Evolutionary conservation across 1,140 invertebrate genomes (phyloP).

Genomic region (Orussus abietinus): DNA sequence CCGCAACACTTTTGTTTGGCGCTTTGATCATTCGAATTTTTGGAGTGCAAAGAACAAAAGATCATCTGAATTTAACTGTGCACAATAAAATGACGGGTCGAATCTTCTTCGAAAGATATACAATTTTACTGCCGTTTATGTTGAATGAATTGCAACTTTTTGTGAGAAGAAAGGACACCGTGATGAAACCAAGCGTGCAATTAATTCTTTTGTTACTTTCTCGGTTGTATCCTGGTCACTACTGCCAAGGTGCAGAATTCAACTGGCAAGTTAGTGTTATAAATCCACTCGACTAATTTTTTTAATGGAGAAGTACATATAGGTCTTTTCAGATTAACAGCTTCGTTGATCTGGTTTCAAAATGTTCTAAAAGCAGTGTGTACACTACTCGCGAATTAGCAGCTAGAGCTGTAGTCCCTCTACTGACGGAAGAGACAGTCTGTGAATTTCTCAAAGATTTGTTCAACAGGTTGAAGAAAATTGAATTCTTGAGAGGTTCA

Average conservation of each 20-base stretch:
- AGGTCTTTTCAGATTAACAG: constrained; percentile 41
- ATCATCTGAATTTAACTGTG: constrained; percentile 66
- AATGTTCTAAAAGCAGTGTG: constrained; percentile 57
- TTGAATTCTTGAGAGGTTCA: constrained; percentile 16
- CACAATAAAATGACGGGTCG: constrained; percentile 75
- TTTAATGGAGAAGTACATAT: constrained; percentile 9
- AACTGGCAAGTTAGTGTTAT: constrained; percentile 57
- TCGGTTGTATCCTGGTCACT: constrained; percentile 68
- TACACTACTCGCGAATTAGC: constrained; percentile 64
- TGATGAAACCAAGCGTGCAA: constrained; percentile 61
- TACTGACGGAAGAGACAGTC: constrained; percentile 52
- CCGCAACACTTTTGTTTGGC: constrained; percentile 79
- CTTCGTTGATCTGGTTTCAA: constrained; percentile 47
- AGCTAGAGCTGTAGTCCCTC: constrained; percentile 62
- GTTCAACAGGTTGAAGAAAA: constrained; percentile 31
- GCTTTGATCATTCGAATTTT: constrained; percentile 85
- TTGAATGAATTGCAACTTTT: constrained; percentile 60
- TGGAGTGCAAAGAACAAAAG: constrained; percentile 76
- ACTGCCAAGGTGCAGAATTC: constrained; percentile 63
- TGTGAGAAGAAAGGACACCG: constrained; percentile 42
- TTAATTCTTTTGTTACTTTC: constrained; percentile 76
- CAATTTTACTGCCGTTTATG: constrained; percentile 74
- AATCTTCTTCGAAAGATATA: constrained; percentile 84
- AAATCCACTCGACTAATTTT: constrained; percentile 8
- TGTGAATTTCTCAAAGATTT: constrained; percentile 31